Percentiles rank a stretch among this genome's conserved stretches.
phyloP scores from a whole-genome alignment of 1,140 invertebrate species.

The Paracyclopina nana region DNA sequence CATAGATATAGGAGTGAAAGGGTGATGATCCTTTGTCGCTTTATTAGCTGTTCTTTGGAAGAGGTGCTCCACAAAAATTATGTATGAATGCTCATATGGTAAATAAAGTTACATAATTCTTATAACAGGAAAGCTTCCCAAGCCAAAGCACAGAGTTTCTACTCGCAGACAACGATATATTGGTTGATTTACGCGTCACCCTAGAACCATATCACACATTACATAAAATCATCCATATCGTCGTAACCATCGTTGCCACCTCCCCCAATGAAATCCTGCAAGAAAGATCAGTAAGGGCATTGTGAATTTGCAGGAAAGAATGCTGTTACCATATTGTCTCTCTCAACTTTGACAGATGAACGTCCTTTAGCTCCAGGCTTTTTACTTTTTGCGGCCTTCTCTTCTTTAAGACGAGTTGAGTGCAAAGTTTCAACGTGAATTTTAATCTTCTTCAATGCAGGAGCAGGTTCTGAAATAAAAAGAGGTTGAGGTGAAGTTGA shows the following conservation, averaged over 20 bases:
- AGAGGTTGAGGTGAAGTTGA: no score
- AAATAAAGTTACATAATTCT: no score
- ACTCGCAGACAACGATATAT: no score
- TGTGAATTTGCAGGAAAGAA: background rate
- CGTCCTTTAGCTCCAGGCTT: slow-evolving; percentile 3
- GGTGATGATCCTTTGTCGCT: no score
- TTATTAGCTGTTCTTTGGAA: no score
- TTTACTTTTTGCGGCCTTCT: slow-evolving; percentile 6
- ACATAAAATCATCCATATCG: slow-evolving; percentile 14
- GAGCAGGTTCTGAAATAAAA: no score
- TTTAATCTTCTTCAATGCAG: slow-evolving; percentile 7
- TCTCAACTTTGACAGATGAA: background rate
- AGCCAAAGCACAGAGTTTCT: no score
- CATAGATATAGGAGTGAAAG: no score
- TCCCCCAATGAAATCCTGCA: background rate
- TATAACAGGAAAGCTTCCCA: no score
- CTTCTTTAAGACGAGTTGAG: slow-evolving; percentile 8
- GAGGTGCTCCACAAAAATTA: no score
- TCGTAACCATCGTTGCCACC: slow-evolving; percentile 1
- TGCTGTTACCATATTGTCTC: background rate
- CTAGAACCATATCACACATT: background rate
- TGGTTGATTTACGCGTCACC: no score
- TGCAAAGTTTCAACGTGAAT: background rate
- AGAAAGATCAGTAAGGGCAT: background rate
- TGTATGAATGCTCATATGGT: no score